Percentiles rank a stretch among this genome's conserved stretches.
Conservation (phyloP, 92 coral and sea anemone genomes). For the Epizoanthus ramosus region DNA sequence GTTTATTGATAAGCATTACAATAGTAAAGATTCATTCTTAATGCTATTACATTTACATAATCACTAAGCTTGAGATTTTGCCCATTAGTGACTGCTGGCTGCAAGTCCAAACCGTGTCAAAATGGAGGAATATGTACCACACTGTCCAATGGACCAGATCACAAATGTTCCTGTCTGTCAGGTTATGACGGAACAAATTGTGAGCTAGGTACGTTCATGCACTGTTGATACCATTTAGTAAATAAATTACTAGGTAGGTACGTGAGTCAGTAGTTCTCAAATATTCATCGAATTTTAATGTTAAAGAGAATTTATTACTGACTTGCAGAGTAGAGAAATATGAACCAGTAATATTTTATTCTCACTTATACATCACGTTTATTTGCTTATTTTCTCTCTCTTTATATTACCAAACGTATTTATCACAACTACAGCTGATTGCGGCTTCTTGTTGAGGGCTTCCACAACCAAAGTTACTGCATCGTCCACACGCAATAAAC, state of each 20-base stretch:
- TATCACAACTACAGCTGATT: background rate
- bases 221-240: background rate
- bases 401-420: background rate
- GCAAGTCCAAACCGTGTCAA: slow-evolving; percentile 20
- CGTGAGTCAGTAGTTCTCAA: too few species aligned
- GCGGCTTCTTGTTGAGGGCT: slow-evolving; percentile 12
- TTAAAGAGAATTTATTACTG: too few species aligned
- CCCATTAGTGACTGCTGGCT: slow-evolving; percentile 11
- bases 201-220: slow-evolving; percentile 2
- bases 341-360: too few species aligned
- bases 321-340: too few species aligned
- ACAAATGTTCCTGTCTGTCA: slow-evolving; percentile 10
- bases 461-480: slow-evolving; percentile 7
- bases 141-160: background rate
- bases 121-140: slow-evolving; percentile 17
- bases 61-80: background rate
- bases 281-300: too few species aligned
- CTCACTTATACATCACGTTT: too few species aligned
- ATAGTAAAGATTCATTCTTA: too few species aligned
- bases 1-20: too few species aligned
- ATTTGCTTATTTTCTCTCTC: background rate
- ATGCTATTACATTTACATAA: too few species aligned
- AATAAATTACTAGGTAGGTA: background rate
- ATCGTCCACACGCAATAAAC: background rate
- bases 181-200: slow-evolving; percentile 22